phyloP scores from a whole-genome alignment of 2,888 invertebrate species.

The Coenonympha glycerion region DNA sequence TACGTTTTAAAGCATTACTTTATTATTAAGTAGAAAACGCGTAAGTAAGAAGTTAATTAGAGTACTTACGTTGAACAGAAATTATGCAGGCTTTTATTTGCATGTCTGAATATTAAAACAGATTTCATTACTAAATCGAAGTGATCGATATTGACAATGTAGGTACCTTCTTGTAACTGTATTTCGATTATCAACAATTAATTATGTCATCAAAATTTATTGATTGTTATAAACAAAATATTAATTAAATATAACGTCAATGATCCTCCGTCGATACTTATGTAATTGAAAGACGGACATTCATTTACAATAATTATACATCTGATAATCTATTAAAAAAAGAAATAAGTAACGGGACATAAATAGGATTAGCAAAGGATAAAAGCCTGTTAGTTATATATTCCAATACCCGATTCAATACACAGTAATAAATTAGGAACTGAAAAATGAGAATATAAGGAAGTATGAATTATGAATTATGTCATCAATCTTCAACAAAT shows the following conservation, averaged over 20 bases:
- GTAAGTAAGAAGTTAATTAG: background rate
- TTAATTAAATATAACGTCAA: too few relatives aligned
- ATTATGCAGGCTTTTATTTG: background rate
- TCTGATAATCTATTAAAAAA: too few relatives aligned
- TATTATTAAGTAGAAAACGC: background rate
- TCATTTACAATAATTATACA: too few relatives aligned
- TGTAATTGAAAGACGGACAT: too few relatives aligned
- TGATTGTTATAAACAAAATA: too few relatives aligned
- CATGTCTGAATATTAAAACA: background rate
- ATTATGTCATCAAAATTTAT: too few relatives aligned
- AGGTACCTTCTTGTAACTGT: too few relatives aligned
- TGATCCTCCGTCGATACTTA: too few relatives aligned
- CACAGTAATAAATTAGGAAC: background rate
- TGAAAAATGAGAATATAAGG: background rate
- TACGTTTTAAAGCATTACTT: background rate
- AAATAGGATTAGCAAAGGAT: background rate
- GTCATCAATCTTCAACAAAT: conserved; percentile 1
- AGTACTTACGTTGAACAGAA: background rate
- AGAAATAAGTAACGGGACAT: too few relatives aligned
- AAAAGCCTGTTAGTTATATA: background rate
- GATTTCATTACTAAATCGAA: too few relatives aligned
- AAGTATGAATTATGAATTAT: conserved; percentile 12
- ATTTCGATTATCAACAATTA: too few relatives aligned
- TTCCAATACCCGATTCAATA: background rate
- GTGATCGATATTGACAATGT: too few relatives aligned